Conservation (phyloP, 2,797 vertebrate genomes). For the Pteronotus mesoamericanus region DNA sequence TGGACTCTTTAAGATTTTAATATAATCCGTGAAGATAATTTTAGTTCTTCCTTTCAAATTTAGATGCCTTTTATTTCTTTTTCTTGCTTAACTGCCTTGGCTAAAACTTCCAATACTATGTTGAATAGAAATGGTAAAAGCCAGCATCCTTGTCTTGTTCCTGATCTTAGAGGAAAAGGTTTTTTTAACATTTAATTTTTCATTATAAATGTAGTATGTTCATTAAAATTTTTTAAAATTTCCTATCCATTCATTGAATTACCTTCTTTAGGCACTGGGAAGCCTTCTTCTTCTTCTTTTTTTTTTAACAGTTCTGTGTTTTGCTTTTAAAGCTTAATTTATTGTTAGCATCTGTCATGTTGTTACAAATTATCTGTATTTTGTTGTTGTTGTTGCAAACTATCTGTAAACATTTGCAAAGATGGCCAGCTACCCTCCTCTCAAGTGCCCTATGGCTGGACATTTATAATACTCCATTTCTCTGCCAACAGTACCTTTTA, state of each 20-base stretch:
- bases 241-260: background rate
- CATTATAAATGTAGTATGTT: background rate
- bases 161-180: background rate
- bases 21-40: too few relatives aligned
- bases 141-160: background rate
- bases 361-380: background rate
- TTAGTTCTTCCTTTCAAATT: too few relatives aligned
- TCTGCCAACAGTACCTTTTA: background rate
- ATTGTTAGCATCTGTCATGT: background rate
- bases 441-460: background rate
- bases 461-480: background rate
- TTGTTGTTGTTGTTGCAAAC: background rate
- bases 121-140: background rate
- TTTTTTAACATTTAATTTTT: background rate
- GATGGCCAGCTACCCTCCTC: background rate
- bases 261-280: background rate
- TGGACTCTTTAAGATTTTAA: too few relatives aligned
- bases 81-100: background rate
- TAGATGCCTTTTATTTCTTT: too few relatives aligned
- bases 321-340: slow-evolving; percentile 13
- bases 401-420: background rate
- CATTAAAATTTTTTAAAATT: background rate
- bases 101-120: background rate
- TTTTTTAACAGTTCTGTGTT: background rate
- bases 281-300: background rate